A percentile compares a stretch with the other conserved stretches of the same genome.
Evolutionary conservation across 2,797 vertebrate genomes (phyloP).

Genomic region (Taenioides sp.): DNA sequence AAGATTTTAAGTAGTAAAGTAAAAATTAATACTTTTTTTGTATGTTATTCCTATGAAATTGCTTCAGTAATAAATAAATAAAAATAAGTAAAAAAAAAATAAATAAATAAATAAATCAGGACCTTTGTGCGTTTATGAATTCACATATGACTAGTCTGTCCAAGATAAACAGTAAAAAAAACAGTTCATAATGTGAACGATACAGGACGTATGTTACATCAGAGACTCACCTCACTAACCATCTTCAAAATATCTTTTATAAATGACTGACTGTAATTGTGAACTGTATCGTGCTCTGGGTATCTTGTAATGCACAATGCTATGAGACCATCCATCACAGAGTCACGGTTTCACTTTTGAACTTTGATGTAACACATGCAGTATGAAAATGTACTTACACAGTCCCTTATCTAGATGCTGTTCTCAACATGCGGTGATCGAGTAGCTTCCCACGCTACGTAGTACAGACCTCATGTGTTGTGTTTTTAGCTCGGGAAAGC

Average conservation of each 20-base stretch:
- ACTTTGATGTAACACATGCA: not conserved
- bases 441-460: constrained; percentile 34
- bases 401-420: constrained; percentile 32
- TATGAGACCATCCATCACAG: no score
- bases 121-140: not conserved
- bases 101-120: not conserved
- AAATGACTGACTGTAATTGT: no score
- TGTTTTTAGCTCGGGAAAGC: constrained; percentile 36
- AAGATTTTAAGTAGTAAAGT: not conserved
- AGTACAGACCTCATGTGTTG: constrained; percentile 23
- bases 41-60: not conserved
- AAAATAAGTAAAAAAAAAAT: not conserved
- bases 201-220: not conserved
- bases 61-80: no score
- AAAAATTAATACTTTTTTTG: not conserved
- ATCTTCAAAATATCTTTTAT: not conserved
- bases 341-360: not conserved
- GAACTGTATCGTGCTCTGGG: no score
- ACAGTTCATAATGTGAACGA: not conserved
- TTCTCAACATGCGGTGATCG: constrained; percentile 25
- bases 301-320: no score
- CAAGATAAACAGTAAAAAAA: not conserved
- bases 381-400: constrained; percentile 15
- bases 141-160: not conserved
- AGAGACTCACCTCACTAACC: not conserved